Evolutionary conservation across 2,113 vertebrate species (phyloP), one percentile per base, ranked within the genome.

Genomic region (Dunckerocampus dactyliophorus): DNA sequence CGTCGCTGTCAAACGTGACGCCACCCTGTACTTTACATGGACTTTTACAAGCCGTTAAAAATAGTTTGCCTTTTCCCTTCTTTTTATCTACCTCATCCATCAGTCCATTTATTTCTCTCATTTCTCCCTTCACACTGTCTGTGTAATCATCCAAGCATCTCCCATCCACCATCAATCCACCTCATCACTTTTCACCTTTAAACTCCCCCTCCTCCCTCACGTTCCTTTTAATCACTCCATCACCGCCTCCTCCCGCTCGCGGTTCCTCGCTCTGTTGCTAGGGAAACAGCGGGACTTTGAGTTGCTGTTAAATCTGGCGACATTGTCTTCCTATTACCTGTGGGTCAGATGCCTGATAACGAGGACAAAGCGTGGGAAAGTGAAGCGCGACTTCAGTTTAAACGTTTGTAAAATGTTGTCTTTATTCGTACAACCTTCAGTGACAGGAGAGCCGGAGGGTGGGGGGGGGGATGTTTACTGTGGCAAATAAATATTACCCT

Each of bases 321-420:
- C 79, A 77, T 71, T 79, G 82, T 83, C 79, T 77, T 72, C 83
- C 79, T 75, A 59, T 87, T 83, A 80, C 71, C 75, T 71, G 77
- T 47, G 58, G 81, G 79, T 87, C 81, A 77, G 80, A 84, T 59
- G 55, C 22, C 76, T 63, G 82, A 85, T 83, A 76, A 80, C 69
- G 53, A 66, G 71, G 69, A 76, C 66, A 65, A 70, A 76, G 67
- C 34, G 78, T 77, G 80, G 74, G 76, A 75, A 83, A 76, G 19
- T 4, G 5, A 46, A 62, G 52, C 47, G 21, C 4, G 0, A 70
- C 46, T 59, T 34, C 64, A 20, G 60, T 56, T 56, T 53, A 62
- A 72, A 67, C 53, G 22, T 69, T 47, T 56, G 57, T 42, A 47
- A 74, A 82, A 68, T 45, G 51, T 31, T 20, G 37, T 56, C 42